phyloP scores from a whole-genome alignment of 2,888 invertebrate genomes.

The Amphipyra tragopoginis region DNA sequence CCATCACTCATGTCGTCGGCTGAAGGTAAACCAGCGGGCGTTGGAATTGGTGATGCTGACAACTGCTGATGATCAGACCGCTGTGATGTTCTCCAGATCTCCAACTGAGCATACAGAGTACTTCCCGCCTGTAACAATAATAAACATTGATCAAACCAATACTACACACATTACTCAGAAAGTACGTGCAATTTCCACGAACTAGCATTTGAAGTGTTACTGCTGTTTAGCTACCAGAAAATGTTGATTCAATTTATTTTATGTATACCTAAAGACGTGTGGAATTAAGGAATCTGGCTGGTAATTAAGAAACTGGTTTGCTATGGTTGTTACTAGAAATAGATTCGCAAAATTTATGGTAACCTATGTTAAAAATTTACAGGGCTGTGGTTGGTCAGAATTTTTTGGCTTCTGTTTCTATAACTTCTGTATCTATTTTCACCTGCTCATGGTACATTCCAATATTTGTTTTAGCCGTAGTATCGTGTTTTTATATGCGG shows the following conservation, averaged over 20 bases:
- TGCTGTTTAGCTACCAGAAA: constrained; percentile 17
- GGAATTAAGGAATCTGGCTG: constrained; percentile 17
- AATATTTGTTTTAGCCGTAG: not conserved
- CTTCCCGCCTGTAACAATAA: constrained; percentile 93
- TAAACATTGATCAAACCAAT: constrained; percentile 43
- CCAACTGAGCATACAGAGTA: constrained; percentile 95
- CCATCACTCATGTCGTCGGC: constrained; percentile 93
- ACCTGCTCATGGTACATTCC: not conserved
- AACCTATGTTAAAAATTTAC: constrained; percentile 28
- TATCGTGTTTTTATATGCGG: not conserved
- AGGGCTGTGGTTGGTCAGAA: constrained; percentile 2
- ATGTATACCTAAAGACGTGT: constrained; percentile 28
- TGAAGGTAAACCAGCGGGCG: constrained; percentile 84
- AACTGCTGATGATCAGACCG: constrained; percentile 85
- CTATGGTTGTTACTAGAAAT: constrained; percentile 29
- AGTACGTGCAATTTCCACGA: constrained; percentile 28
- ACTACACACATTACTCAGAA: constrained; percentile 37
- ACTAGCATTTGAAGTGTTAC: constrained; percentile 19
- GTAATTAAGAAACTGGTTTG: constrained; percentile 61
- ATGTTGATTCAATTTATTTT: constrained; percentile 22
- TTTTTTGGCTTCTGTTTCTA: not conserved
- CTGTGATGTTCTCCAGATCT: constrained; percentile 92
- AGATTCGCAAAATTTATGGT: constrained; percentile 18
- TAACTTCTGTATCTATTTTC: not conserved
- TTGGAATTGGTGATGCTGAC: constrained; percentile 79